phyloP scores from a whole-genome alignment of 2,113 vertebrate genomes.

The Rattus norvegicus region DNA sequence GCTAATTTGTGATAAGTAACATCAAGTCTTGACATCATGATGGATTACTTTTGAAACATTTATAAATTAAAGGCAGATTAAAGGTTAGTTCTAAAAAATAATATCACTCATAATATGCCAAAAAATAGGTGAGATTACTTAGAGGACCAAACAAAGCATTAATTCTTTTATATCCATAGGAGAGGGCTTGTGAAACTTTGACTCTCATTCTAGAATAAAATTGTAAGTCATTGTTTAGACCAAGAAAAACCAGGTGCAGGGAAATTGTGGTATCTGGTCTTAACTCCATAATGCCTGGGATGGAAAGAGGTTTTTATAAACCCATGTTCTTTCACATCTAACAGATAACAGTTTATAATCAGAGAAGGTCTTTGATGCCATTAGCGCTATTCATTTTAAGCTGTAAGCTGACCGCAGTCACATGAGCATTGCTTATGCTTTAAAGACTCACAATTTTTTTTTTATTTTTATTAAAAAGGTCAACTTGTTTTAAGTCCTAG shows the following conservation, averaged over 20 bases:
- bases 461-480: neutral
- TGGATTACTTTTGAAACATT: neutral
- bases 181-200: slow-evolving; percentile 19
- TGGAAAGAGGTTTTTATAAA: slow-evolving; percentile 27
- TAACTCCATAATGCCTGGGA: slow-evolving; percentile 35
- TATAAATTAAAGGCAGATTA: slow-evolving; percentile 38
- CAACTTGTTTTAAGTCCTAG: slow-evolving; percentile 38
- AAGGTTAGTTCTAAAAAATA: slow-evolving; percentile 49
- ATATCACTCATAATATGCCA: slow-evolving; percentile 20
- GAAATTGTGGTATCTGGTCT: slow-evolving; percentile 22
- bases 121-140: slow-evolving; percentile 50
- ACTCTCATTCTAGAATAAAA: slow-evolving; percentile 14
- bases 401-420: slow-evolving; percentile 46
- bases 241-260: slow-evolving; percentile 44
- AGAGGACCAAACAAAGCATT: slow-evolving; percentile 53
- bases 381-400: slow-evolving; percentile 22
- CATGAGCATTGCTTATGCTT: slow-evolving; percentile 29
- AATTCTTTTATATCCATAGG: slow-evolving; percentile 10
- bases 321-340: slow-evolving; percentile 55
- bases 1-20: slow-evolving; percentile 34
- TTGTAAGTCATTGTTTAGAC: slow-evolving; percentile 47
- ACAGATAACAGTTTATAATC: slow-evolving; percentile 51
- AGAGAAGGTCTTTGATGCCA: slow-evolving; percentile 33
- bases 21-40: slow-evolving; percentile 27
- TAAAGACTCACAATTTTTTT: slow-evolving; percentile 41